phyloP scores from a whole-genome alignment of 2,888 invertebrate species.

The Spatulosminthurus flaviceps region DNA sequence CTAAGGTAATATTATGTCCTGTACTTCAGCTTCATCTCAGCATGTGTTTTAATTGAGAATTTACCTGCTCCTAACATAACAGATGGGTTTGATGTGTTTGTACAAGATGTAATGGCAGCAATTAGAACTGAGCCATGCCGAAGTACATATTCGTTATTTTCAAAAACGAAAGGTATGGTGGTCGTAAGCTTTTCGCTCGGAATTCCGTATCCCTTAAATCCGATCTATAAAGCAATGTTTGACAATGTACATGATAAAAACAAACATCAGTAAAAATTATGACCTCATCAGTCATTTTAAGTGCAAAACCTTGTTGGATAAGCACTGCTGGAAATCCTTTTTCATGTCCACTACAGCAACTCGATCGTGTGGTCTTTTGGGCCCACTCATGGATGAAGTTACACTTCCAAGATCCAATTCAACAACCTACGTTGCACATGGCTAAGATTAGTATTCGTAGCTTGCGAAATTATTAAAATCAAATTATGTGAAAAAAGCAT shows the following conservation, averaged over 20 bases:
- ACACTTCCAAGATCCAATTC: conserved; percentile 87
- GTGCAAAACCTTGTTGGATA: conserved; percentile 91
- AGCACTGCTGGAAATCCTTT: conserved; percentile 83
- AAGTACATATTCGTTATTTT: conserved; percentile 81
- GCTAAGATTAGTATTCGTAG: too few species aligned
- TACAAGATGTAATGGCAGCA: conserved; percentile 97
- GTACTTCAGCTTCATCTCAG: too few species aligned
- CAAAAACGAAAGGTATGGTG: conserved; percentile 79
- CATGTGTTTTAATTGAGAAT: too few species aligned
- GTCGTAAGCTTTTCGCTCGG: conserved; percentile 73
- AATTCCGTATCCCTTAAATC: conserved; percentile 92
- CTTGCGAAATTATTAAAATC: too few species aligned
- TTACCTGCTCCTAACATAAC: conserved; percentile 96
- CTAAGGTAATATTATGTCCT: too few species aligned
- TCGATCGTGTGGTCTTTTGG: conserved; percentile 95
- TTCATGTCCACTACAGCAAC: conserved; percentile 92
- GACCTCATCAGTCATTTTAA: too few species aligned
- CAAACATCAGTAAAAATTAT: too few species aligned
- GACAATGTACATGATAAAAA: not conserved
- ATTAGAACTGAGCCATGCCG: conserved; percentile 94
- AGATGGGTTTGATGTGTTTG: conserved; percentile 97
- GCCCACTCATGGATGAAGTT: conserved; percentile 92
- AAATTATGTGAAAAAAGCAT: too few species aligned
- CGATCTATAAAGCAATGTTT: conserved; percentile 72
- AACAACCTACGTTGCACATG: conserved; percentile 74